A percentile compares a stretch with the other conserved stretches of the same genome.
Conservation (phyloP, 2,888 invertebrate species). For the Perizoma flavofasciatum region DNA sequence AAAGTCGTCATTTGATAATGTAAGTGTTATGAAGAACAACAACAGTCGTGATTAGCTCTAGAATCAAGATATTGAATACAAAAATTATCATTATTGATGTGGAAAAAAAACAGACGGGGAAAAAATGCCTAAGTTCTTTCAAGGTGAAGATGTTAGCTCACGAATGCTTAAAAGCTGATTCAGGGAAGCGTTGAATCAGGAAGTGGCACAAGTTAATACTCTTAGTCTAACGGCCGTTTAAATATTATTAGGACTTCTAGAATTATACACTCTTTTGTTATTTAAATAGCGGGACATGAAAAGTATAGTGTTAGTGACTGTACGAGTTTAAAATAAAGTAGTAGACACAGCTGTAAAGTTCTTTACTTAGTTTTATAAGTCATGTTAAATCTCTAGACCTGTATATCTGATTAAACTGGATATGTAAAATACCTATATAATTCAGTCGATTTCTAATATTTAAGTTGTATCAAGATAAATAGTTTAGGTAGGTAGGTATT, state of each 20-base stretch:
- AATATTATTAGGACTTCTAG: constrained; percentile 27
- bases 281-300: constrained; percentile 22
- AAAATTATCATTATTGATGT: constrained; percentile 73
- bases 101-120: constrained; percentile 66
- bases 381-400: constrained; percentile 15
- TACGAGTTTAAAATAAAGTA: constrained; percentile 28
- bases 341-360: constrained; percentile 18
- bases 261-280: constrained; percentile 24
- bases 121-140: constrained; percentile 72
- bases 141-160: constrained; percentile 77
- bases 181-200: constrained; percentile 75
- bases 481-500: too few species aligned
- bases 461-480: too few species aligned
- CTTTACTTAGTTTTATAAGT: constrained; percentile 18
- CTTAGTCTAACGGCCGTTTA: constrained; percentile 55
- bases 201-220: constrained; percentile 62
- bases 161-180: constrained; percentile 68
- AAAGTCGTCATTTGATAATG: constrained; percentile 58
- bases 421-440: too few species aligned
- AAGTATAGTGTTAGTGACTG: constrained; percentile 18
- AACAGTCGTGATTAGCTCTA: constrained; percentile 72
- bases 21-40: constrained; percentile 55
- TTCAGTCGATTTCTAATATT: too few species aligned
- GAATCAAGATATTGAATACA: constrained; percentile 73
- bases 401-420: too few species aligned